Evolutionary conservation across 2,797 vertebrate genomes (phyloP), one percentile per base, ranked within the genome.

Genomic region (Propithecus perrieri): DNA sequence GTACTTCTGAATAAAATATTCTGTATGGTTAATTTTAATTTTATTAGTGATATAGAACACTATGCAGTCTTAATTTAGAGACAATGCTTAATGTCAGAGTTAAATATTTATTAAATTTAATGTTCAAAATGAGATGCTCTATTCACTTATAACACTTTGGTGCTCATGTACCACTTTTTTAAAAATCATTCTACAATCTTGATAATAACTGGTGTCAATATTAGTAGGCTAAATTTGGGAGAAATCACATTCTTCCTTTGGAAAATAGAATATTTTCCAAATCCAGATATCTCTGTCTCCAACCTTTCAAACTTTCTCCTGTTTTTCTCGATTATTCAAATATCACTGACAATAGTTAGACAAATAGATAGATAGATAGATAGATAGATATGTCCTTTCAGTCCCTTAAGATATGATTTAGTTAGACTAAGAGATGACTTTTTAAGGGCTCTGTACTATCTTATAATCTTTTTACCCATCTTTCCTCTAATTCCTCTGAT

Each of bases 91-190:
- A 63, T 3, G 50, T 67, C 10, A 78, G 35, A 71, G 15, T 94
- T 57, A 95, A 85, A 59, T 76, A 76, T 91, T 90, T 76, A 22
- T 79, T 89, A 59, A 65, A 57, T 75, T 12, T 80, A 85, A 85
- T 89, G 81, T 14, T 71, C 9, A 41, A 91, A 86, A 59, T 72
- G 30, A 86, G 14, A 74, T 69, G 3, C 15, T 50, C 63, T 71
- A 30, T 85, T 74, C 41, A 79, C 17, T 92, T 95, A 38, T 63
- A 95, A 81, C 50, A 5, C 8, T 97, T 89, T 81, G 24, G 13
- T 72, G 12, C 38, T 61, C 20, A 38, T 15, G n/a, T 35, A 57
- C 43, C 5, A 28, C 75, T 11, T 76, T n/a, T 85, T 91, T 76
- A 65, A 67, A 69, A 74, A 79, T 81, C 3, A 38, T 85, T 89